phyloP scores from a whole-genome alignment of 2,113 vertebrate genomes.

The Dicrurus megarhynchus region DNA sequence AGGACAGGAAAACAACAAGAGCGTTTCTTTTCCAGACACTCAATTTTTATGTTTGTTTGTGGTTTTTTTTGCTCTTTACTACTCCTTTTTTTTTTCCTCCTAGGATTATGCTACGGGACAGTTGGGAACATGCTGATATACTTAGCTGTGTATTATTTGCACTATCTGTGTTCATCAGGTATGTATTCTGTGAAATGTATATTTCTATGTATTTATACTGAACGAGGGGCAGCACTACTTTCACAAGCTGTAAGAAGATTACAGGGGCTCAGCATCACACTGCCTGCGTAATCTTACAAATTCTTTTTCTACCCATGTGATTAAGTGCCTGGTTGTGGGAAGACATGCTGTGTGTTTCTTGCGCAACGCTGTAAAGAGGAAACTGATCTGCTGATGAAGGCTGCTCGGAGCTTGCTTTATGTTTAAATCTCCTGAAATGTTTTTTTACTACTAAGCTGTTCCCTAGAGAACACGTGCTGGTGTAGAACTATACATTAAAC shows the following conservation, averaged over 20 bases:
- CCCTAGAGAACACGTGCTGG: rapidly evolving
- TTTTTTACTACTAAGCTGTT: background rate
- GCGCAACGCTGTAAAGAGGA: background rate
- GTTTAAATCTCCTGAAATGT: background rate
- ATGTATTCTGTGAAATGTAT: background rate
- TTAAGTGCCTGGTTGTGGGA: background rate
- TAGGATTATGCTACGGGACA: background rate
- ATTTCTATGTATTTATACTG: background rate
- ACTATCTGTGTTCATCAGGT: background rate
- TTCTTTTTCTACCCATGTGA: background rate
- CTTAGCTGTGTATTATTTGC: background rate
- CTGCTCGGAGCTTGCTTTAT: background rate
- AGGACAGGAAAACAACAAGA: background rate
- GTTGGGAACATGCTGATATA: too few species aligned
- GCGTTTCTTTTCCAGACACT: rapidly evolving
- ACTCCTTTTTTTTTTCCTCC: rapidly evolving
- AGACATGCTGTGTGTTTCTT: background rate
- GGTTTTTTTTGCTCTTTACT: too few species aligned
- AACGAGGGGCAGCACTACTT: background rate
- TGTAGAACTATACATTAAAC: rapidly evolving
- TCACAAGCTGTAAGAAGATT: background rate
- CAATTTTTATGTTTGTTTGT: background rate
- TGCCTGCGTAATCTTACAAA: rapidly evolving
- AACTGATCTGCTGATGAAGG: background rate
- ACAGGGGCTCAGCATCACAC: background rate